These are phyloP conservation scores for Pipistrellus pygmaeus DNA, from an alignment of 2,797 vertebrate species.

Conservation along the genomic window DNA sequence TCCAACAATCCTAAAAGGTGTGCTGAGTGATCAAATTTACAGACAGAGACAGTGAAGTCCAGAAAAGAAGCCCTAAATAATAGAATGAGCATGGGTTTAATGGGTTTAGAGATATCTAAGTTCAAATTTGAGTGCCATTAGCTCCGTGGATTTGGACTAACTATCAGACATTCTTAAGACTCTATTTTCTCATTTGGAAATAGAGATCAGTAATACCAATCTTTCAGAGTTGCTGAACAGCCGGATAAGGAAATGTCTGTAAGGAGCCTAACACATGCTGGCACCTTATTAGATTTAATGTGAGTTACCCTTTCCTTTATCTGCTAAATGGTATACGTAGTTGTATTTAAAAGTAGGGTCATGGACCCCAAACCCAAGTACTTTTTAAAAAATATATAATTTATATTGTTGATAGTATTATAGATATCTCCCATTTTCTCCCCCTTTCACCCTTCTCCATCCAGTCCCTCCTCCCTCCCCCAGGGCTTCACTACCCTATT, in stretches of 20 bases:
- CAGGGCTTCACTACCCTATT: too few relatives aligned
- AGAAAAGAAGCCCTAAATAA: background rate
- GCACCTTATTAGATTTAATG: background rate
- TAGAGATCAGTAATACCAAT: background rate
- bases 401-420: too few relatives aligned
- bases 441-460: too few relatives aligned
- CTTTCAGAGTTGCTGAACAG: background rate
- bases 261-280: background rate
- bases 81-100: background rate
- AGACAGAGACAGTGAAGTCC: background rate
- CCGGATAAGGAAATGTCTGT: background rate
- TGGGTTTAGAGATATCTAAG: background rate
- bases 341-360: background rate
- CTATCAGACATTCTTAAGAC: background rate
- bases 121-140: background rate
- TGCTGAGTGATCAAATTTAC: background rate
- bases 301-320: background rate
- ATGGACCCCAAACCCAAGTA: background rate
- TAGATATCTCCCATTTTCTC: too few relatives aligned
- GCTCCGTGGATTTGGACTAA: background rate
- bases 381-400: too few relatives aligned
- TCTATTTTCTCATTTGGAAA: slow-evolving; percentile 37
- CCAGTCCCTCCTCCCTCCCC: too few relatives aligned
- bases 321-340: background rate
- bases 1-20: background rate